Evolutionary conservation across 2,113 vertebrate genomes (phyloP).

Genomic region (Marmota flaviventris): DNA sequence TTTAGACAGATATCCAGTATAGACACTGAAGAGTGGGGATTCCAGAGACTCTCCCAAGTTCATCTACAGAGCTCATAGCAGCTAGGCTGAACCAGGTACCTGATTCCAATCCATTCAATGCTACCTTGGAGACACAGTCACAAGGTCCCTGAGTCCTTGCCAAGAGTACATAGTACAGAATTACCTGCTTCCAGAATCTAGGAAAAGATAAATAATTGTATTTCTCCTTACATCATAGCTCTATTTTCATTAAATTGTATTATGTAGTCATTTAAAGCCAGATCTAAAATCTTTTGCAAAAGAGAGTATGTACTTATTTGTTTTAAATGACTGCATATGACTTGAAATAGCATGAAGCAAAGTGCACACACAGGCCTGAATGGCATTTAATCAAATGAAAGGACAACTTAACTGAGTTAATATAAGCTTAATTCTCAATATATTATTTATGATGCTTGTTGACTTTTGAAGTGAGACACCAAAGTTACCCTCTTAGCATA

Average conservation of each 20-base stretch:
- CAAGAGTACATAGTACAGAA: not conserved
- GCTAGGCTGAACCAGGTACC: not conserved
- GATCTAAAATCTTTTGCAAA: not conserved
- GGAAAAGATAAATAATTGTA: constrained; percentile 16
- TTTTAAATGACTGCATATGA: constrained; percentile 36
- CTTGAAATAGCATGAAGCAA: constrained; percentile 60
- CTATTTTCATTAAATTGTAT: not conserved
- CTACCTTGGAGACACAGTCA: not conserved
- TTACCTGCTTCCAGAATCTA: not conserved
- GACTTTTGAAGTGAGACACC: constrained; percentile 52
- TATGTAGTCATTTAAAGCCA: not conserved
- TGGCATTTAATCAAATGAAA: constrained; percentile 62
- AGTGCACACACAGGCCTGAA: constrained; percentile 64
- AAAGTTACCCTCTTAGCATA: not conserved
- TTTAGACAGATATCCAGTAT: constrained; percentile 14
- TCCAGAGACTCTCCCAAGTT: not conserved
- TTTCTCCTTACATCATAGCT: not conserved
- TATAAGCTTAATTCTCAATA: constrained; percentile 67
- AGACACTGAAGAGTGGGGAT: constrained; percentile 39
- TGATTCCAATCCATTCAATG: not conserved
- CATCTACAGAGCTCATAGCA: not conserved
- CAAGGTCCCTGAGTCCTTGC: not conserved
- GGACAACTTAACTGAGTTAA: constrained; percentile 52
- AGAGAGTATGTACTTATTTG: not conserved
- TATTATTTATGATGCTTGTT: constrained; percentile 67